Evolutionary conservation across 2,113 vertebrate genomes (phyloP), one percentile per base, ranked within the genome.

Genomic region (Trichechus manatus): DNA sequence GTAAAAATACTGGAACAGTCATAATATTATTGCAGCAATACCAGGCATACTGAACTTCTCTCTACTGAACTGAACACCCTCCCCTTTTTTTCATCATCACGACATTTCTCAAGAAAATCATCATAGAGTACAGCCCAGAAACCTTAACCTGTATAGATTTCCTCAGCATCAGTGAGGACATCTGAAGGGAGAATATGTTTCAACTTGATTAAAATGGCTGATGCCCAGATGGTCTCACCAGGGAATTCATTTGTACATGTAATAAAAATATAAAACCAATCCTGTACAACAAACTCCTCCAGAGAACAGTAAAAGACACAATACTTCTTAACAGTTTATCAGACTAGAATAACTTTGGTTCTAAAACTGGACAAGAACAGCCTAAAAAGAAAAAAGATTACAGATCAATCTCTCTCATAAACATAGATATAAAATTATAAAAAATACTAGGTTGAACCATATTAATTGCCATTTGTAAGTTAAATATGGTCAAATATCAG

Each of bases 211-310:
- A 87, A 78, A 53, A 31, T 59, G 15, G 11, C 5, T 77, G 27
- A 70, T n/a, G 81, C 33, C 19, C 75, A 91, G 59, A 68, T 68
- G 33, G 59, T 63, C 81, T 86, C n/a, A 66, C 44, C 66, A 70
- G 47, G 19, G 39, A 94, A 87, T 82, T 83, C 75, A 91, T 87
- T 91, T 29, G 83, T 66, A 63, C 7, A 88, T 31, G 68, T 42
- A 83, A 66, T 59, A 87, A n/a, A 78, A 61, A 39, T 75, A 83
- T 82, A 83, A 53, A 87, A 75, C 2, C 47, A 29, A 36, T 31
- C 19, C 31, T 80, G 6, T 31, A 66, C n/a, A 93, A 66, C 29
- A 90, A 86, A 93, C 13, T 93, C 74, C 85, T 56, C 42, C 44
- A 93, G 44, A 93, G 6, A 33, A 86, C 1, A 85, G 19, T 74